Conservation (phyloP, 1,140 invertebrate species). For the Drosophila willistoni region DNA sequence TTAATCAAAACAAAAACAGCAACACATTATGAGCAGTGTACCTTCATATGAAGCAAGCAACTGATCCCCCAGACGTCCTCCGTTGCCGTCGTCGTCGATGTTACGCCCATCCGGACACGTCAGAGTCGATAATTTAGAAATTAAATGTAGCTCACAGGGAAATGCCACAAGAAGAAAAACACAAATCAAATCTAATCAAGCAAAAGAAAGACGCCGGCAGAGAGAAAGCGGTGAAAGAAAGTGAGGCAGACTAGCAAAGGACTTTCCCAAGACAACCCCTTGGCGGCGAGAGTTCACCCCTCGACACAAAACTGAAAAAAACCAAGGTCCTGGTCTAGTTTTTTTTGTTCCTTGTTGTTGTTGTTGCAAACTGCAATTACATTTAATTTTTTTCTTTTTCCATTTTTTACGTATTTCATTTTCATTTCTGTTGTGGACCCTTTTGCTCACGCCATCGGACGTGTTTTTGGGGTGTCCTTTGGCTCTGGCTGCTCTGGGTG, state of each 20-base stretch:
- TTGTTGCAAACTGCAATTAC: slow-evolving; percentile 69
- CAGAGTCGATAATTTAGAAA: slow-evolving; percentile 75
- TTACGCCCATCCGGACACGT: slow-evolving; percentile 61
- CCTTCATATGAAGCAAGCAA: neutral
- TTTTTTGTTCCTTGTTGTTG: slow-evolving; percentile 26
- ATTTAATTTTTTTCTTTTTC: slow-evolving; percentile 51
- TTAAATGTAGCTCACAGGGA: slow-evolving; percentile 65
- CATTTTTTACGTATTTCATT: slow-evolving; percentile 31
- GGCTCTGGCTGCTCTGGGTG: slow-evolving; percentile 48
- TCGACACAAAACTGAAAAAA: slow-evolving; percentile 39
- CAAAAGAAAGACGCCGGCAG: slow-evolving; percentile 53
- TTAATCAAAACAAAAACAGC: slow-evolving; percentile 78
- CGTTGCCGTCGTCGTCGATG: slow-evolving; percentile 2
- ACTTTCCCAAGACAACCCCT: slow-evolving; percentile 59
- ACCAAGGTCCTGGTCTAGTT: slow-evolving; percentile 69
- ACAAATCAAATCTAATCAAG: slow-evolving; percentile 79
- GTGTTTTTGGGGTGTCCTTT: slow-evolving; percentile 42
- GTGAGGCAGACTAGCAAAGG: slow-evolving; percentile 7
- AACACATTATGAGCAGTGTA: slow-evolving; percentile 36
- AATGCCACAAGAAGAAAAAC: slow-evolving; percentile 69
- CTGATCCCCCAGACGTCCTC: neutral
- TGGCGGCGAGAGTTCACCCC: slow-evolving; percentile 59
- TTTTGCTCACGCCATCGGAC: slow-evolving; percentile 45
- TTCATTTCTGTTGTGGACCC: slow-evolving; percentile 48
- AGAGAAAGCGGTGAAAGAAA: slow-evolving; percentile 2